Percentiles rank a stretch among this genome's conserved stretches.
phyloP scores from a whole-genome alignment of 2,113 vertebrate genomes.

The Atlantisia rogersi region DNA sequence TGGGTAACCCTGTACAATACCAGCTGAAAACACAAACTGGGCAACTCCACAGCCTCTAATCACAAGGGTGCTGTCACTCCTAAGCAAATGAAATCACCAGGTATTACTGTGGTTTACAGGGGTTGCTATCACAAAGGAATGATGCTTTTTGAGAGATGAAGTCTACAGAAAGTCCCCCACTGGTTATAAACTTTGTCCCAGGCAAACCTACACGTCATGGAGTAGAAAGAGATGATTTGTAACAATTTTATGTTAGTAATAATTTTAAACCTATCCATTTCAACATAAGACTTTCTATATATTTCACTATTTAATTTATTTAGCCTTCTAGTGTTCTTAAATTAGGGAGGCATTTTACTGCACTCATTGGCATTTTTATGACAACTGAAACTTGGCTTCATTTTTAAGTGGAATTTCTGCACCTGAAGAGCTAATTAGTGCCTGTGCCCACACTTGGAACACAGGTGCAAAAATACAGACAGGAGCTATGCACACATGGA shows the following conservation, averaged over 20 bases:
- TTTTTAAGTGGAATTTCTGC: background rate
- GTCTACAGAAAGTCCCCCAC: background rate
- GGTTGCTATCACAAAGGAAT: background rate
- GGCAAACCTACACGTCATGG: background rate
- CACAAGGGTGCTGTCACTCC: background rate
- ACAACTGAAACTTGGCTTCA: background rate
- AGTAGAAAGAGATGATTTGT: background rate
- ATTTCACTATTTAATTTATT: conserved; percentile 48
- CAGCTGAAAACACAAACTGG: background rate
- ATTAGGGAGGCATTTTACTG: conserved; percentile 20
- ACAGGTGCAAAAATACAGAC: background rate
- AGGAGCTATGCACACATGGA: background rate
- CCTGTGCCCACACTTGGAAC: background rate
- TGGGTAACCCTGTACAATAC: background rate
- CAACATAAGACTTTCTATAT: background rate
- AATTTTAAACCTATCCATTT: background rate
- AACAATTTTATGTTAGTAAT: background rate
- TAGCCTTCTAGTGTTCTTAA: conserved; percentile 29
- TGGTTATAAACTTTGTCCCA: background rate
- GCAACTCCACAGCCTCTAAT: background rate
- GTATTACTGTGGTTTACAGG: background rate
- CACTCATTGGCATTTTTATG: conserved; percentile 22
- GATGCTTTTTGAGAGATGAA: background rate
- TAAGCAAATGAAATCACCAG: background rate
- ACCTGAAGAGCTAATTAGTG: background rate